A percentile compares a stretch with the other conserved stretches of the same genome.
Evolutionary conservation across 2,797 vertebrate species (phyloP).

Genomic region (Holocentrus rufus): DNA sequence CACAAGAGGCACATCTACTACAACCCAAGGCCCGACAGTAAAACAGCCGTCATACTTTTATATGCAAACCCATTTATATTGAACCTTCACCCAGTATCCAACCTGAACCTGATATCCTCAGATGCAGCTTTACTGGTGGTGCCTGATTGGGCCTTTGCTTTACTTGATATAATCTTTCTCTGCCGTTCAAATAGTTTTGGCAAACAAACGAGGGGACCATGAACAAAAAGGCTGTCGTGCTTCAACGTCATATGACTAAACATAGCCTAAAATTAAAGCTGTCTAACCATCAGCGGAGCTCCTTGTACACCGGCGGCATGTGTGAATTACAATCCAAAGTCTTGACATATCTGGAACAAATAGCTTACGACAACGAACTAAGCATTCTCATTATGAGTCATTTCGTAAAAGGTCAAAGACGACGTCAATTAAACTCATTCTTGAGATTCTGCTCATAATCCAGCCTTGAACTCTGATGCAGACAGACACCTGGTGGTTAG

Average conservation of each 20-base stretch:
- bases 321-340: background rate
- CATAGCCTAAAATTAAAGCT: background rate
- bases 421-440: constrained; percentile 21
- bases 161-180: no score
- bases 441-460: constrained; percentile 25
- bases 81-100: no score
- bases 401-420: background rate
- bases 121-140: no score
- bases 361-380: constrained; percentile 12
- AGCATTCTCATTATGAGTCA: constrained; percentile 1
- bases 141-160: no score
- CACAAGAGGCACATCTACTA: background rate
- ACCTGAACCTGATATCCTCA: no score
- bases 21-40: background rate
- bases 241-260: background rate
- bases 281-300: background rate
- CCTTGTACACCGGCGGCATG: background rate
- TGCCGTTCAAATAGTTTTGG: no score
- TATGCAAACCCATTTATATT: background rate
- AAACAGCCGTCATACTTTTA: background rate
- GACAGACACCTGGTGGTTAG: constrained; percentile 27
- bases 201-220: no score
- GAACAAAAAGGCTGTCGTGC: no score
- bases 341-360: background rate
- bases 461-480: constrained; percentile 28